Evolutionary conservation across 2,113 vertebrate genomes (phyloP).

Genomic region (Oreotrochilus melanogaster): DNA sequence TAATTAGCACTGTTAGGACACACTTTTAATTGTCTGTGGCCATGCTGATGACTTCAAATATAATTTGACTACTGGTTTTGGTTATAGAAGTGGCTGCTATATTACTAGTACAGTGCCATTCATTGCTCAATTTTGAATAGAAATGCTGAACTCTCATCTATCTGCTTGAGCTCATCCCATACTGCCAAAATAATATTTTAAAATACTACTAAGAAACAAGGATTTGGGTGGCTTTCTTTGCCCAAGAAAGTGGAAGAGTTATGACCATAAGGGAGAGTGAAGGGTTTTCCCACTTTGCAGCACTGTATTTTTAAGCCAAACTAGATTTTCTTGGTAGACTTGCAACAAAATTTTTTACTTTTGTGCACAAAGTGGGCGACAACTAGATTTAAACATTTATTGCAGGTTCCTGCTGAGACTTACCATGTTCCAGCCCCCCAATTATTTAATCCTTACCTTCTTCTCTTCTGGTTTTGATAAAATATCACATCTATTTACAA

Average conservation of each 20-base stretch:
- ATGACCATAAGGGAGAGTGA: neutral
- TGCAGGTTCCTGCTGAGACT: neutral
- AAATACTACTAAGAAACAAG: neutral
- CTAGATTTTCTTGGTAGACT: neutral
- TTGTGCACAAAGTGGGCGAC: neutral
- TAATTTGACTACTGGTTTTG: neutral
- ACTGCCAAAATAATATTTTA: neutral
- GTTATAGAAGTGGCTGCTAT: neutral
- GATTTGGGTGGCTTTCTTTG: neutral
- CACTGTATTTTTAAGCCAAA: neutral
- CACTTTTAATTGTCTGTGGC: neutral
- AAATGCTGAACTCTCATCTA: neutral
- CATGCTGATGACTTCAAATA: neutral
- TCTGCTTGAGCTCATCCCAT: neutral
- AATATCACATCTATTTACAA: neutral
- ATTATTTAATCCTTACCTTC: neutral
- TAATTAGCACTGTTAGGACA: neutral
- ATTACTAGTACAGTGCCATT: neutral
- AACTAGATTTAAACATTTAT: neutral
- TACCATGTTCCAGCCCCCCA: neutral
- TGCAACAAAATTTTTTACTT: neutral
- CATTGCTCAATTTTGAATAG: neutral
- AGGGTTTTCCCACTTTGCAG: accelerated
- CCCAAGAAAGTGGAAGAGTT: neutral
- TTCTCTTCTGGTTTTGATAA: neutral